Evolutionary conservation across 2,797 vertebrate species (phyloP), one percentile per base, ranked within the genome.

Genomic region (Sphenopsis melanotis): DNA sequence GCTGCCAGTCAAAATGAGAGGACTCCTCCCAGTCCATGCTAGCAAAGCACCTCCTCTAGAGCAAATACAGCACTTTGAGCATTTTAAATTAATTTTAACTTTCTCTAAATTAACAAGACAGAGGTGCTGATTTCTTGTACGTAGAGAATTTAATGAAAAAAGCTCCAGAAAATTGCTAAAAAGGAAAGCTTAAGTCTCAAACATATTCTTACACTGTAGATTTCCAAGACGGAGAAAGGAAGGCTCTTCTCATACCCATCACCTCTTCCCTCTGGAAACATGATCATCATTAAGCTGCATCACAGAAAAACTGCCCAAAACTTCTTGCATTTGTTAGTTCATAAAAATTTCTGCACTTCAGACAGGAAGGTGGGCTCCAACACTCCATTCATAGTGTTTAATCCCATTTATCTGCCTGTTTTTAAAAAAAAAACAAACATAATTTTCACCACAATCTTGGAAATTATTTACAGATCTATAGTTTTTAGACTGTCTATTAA

Each of bases 61-160:
- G 30, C 19, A 27, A 65, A 69, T 12, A 22, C 5, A 24, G 17
- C 11, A 53, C 22, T 42, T 36, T 0, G 0, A 75, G 36, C 12
- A 34, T 32, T 81, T 36, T 19, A 9, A 11, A 32, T 0, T 1
- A 44, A 49, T 26, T 36, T 72, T 29, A 80, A 59, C n/a, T 56
- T 68, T 34, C n/a, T 24, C 18, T 52, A 81, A 47, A 71, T n/a
- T 80, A 81, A 63, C 9, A 30, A 65, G 10, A 77, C 4, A 24
- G 12, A 55, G 6, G 5, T 34, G 12, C 22, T n/a, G 20, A 39
- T 36, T 63, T 47, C 36, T 63, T 59, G 21, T 3, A 74, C 0
- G 0, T 5, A 5, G 12, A 57, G 6, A 79, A 75, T 12, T 42
- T 36, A 42, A 71, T 42, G 27, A 39, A 64, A 77, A 90, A 46